Base-by-base conservation (phyloP, 2,888 invertebrate genomes). In the Amblyjoppa proteus region DNA sequence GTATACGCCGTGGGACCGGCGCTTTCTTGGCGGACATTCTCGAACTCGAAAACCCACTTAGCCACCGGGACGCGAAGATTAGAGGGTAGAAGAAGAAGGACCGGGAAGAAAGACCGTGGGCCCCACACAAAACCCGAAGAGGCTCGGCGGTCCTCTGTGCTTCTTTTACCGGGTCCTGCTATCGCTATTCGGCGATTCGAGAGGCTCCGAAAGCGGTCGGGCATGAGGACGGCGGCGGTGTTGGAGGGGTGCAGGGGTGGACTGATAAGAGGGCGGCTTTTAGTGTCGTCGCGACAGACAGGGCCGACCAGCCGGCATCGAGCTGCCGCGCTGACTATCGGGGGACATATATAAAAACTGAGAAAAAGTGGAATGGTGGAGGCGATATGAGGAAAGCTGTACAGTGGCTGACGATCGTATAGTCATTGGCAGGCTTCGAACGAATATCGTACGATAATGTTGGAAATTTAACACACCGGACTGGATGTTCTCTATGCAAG, bases 31-130 rank as follows among this genome's bases (percentile, higher is more conserved):
- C 83, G 87, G 90, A 90, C 90, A 90, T 90, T 90, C 87, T 89
- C 87, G 88, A 92, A 92, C 92, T 92, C 91, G 93, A 91, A 93
- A 93, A 93, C 86, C 92, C 92, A 93, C 92, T 93, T 93, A 93
- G 90, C 88, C 87, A 88, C 88, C 88, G 87, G 88, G 85, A 87
- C 86, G 85, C 86, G 79, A 86, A 92, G 92, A 92, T 92, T 92
- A 92, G 92, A 92, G 91, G 89, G 92, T 87, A 91, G 74, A 79
- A 79, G 88, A 79, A 45, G 11, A 45, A 13, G 83, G 86, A 84
- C 74, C 74, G 68, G 66, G 81, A 74, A 85, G 78, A 84, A 80
- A 81, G 45, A 85, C 71, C 61, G 49, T 41, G 70, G 70, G 58
- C 64, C 64, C 28, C 66, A 34, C 66, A 66, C 66, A 66, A 66